A percentile compares a stretch with the other conserved stretches of the same genome.
Evolutionary conservation across 2,888 invertebrate species (phyloP).

Genomic region (Tenthredo notha): DNA sequence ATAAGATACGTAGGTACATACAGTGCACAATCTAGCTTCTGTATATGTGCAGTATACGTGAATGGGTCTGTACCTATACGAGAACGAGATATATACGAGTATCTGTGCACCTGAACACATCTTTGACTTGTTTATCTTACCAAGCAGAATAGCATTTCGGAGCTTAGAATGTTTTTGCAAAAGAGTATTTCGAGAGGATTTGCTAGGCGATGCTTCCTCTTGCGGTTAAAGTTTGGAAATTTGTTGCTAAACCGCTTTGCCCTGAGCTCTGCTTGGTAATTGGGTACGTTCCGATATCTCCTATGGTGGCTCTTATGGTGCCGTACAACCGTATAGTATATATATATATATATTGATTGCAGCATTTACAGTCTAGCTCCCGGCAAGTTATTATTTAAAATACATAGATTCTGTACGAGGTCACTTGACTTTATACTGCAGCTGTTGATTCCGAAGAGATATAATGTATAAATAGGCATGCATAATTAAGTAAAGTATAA

Average conservation of each 20-base stretch:
- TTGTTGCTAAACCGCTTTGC: slow-evolving; percentile 35
- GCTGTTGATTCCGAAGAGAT: slow-evolving; percentile 22
- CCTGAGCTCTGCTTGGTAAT: slow-evolving; percentile 29
- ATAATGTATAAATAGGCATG: neutral
- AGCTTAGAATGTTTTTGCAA: slow-evolving; percentile 30
- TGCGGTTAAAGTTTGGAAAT: slow-evolving; percentile 40
- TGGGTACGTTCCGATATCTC: slow-evolving; percentile 33
- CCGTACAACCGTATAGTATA: neutral
- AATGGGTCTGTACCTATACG: neutral
- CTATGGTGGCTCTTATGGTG: neutral
- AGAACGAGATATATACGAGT: neutral
- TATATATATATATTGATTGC: slow-evolving; percentile 48
- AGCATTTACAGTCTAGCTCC: slow-evolving; percentile 22
- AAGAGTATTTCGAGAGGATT: slow-evolving; percentile 25
- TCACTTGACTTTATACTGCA: slow-evolving; percentile 23
- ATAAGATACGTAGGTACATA: slow-evolving; percentile 9
- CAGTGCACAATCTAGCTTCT: neutral
- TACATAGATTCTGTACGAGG: neutral
- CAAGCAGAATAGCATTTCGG: neutral
- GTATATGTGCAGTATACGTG: neutral
- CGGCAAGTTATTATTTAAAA: slow-evolving; percentile 46
- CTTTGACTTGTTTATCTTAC: slow-evolving; percentile 14
- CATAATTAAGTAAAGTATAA: slow-evolving; percentile 12
- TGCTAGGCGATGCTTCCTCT: slow-evolving; percentile 12
- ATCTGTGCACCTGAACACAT: neutral